Base-by-base conservation (phyloP, 2,888 invertebrate genomes). In the Hermaeophaga mercurialis region DNA sequence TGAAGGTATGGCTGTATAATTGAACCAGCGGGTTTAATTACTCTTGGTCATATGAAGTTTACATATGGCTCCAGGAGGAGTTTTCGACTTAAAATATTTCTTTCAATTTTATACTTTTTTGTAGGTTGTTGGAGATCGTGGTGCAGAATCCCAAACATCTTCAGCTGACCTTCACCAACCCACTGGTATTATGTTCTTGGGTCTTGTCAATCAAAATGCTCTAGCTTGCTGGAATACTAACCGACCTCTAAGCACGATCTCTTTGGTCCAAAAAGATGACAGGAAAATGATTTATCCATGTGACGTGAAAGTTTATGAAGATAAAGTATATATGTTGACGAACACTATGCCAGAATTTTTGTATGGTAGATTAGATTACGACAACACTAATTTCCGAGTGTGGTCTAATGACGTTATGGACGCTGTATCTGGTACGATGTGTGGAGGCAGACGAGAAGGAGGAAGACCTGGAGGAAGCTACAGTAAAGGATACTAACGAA, bases 181-280 rank as follows among this genome's bases (percentile, higher is more conserved):
- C 0, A 81, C 84, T 0, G 83, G 83, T 0, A 82, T 86, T 1
- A 75, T 90, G 33, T 89, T 91, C 76, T 86, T 86, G 69, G 85
- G 85, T 0, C 84, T 89, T 62, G 83, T 91, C 0, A 88, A 86
- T 28, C 80, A 82, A 12, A 86, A 89, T 67, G 87, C 87, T 0
- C 74, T 92, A 0, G 86, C 87, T 0, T 92, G 91, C 69, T 91
- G 91, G 91, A 87, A 89, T 66, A 82, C 81, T 0, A 78, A 76
- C 0, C 75, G 73, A 5, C 72, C 79, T 0, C 55, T 70, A 3
- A 73, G 74, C 0, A 85, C 83, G 52, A 79, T 85, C 15, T 84
- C 77, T 0, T 73, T 85, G 0, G 78, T 90, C 0, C 85, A 84
- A 0, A 80, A 82, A 45, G 82, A 90, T 68, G 78, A 79, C 6